Percentiles rank a stretch among this genome's conserved stretches.
phyloP scores from a whole-genome alignment of 1,140 invertebrate genomes.

The Leptonema lineaticorne region DNA sequence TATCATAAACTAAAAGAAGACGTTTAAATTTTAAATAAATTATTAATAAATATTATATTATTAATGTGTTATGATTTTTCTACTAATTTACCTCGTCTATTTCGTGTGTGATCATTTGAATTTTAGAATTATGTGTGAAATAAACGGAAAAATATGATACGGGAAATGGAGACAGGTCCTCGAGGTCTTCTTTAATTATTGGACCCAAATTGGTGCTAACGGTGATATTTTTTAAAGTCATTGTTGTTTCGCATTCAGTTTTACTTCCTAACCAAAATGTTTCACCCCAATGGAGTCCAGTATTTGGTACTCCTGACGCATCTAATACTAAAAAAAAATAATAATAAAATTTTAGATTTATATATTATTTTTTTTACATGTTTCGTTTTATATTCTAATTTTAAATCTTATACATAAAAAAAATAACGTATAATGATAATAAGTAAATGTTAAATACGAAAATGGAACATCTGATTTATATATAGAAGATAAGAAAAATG shows the following conservation, averaged over 20 bases:
- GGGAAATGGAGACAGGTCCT: conserved; percentile 22
- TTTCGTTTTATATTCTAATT: too few species aligned
- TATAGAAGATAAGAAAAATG: too few species aligned
- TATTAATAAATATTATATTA: too few species aligned
- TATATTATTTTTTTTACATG: not conserved
- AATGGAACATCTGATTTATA: too few species aligned
- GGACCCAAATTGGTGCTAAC: conserved; percentile 31
- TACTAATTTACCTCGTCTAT: conserved; percentile 27
- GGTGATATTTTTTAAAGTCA: conserved; percentile 41
- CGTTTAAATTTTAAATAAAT: too few species aligned
- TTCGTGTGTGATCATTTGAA: conserved; percentile 17
- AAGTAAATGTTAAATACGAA: too few species aligned
- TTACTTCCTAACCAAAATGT: conserved; percentile 55
- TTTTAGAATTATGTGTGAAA: conserved; percentile 27
- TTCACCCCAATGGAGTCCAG: conserved; percentile 54
- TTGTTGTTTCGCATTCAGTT: conserved; percentile 47
- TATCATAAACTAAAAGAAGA: conserved; percentile 39
- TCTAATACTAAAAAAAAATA: conserved; percentile 53
- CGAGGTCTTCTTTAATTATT: conserved; percentile 19
- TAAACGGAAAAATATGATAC: conserved; percentile 31
- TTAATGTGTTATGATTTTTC: too few species aligned
- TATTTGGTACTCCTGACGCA: conserved; percentile 50
- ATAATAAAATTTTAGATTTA: not conserved
- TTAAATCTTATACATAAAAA: too few species aligned
- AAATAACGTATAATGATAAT: too few species aligned